These are phyloP conservation scores for Eupeodes latifasciatus DNA, from an alignment of 2,888 invertebrate species.

Conservation along the genomic window DNA sequence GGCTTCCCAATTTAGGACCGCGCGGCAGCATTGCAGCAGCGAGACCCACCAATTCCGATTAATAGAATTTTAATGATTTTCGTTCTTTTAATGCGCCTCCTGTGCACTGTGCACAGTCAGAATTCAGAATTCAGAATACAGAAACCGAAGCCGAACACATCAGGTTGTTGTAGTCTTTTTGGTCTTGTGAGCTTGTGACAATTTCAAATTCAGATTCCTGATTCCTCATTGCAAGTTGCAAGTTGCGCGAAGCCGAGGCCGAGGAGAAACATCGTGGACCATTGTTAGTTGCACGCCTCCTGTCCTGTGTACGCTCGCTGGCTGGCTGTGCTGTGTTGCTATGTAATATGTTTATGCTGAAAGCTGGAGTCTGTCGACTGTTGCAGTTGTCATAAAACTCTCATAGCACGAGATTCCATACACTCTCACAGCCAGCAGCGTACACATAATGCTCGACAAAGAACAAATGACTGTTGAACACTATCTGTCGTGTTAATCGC, in stretches of 20 bases:
- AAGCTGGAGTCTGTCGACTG: slow-evolving; percentile 9
- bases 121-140: background rate
- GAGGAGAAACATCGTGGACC: slow-evolving; percentile 43
- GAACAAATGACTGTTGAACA: slow-evolving; percentile 79
- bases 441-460: slow-evolving; percentile 78
- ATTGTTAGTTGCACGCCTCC: slow-evolving; percentile 64
- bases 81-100: slow-evolving; percentile 52
- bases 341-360: slow-evolving; percentile 27
- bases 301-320: background rate
- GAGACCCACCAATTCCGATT: slow-evolving; percentile 70
- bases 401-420: slow-evolving; percentile 77
- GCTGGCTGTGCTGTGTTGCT: background rate
- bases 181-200: slow-evolving; percentile 64
- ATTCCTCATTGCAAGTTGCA: slow-evolving; percentile 42
- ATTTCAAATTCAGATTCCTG: slow-evolving; percentile 68
- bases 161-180: slow-evolving; percentile 52
- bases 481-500: slow-evolving; percentile 78
- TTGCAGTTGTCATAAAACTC: slow-evolving; percentile 77
- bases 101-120: slow-evolving; percentile 1
- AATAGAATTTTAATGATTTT: slow-evolving; percentile 77
- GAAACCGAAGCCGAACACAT: slow-evolving; percentile 34
- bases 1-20: slow-evolving; percentile 72
- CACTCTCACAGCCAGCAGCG: slow-evolving; percentile 37
- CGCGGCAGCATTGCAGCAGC: slow-evolving; percentile 9
- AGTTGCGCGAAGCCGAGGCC: background rate